phyloP scores from a whole-genome alignment of 1,140 invertebrate species.

The Maniola jurtina region DNA sequence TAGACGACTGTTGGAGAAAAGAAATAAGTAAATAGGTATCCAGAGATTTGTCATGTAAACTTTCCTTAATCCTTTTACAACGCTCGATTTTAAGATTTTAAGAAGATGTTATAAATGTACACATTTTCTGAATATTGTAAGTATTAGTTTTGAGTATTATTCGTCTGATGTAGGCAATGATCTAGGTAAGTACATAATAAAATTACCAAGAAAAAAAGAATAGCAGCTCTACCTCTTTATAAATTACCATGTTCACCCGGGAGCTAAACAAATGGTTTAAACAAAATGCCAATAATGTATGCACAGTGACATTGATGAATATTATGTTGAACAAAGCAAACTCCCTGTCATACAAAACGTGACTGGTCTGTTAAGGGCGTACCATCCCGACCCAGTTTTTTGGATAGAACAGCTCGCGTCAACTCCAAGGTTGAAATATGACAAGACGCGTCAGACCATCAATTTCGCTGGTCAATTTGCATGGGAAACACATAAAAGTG shows the following conservation, averaged over 20 bases:
- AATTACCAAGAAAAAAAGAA: too few relatives aligned
- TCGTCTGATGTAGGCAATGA: slow-evolving; percentile 24
- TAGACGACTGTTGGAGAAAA: too few relatives aligned
- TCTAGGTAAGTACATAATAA: slow-evolving; percentile 6
- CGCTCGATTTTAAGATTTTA: too few relatives aligned
- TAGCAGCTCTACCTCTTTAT: too few relatives aligned
- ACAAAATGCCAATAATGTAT: not conserved
- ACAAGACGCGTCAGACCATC: slow-evolving; percentile 38
- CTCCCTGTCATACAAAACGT: slow-evolving; percentile 1
- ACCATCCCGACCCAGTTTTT: slow-evolving; percentile 14
- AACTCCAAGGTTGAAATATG: slow-evolving; percentile 40
- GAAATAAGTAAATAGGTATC: too few relatives aligned
- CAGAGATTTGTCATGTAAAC: too few relatives aligned
- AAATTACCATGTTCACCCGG: too few relatives aligned
- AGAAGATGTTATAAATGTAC: too few relatives aligned
- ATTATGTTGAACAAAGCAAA: slow-evolving; percentile 1
- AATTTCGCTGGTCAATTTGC: slow-evolving; percentile 48
- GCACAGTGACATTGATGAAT: not conserved
- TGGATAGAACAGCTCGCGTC: slow-evolving; percentile 22
- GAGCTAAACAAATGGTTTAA: slow-evolving; percentile 7
- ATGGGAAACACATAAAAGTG: slow-evolving; percentile 51
- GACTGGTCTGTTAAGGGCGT: slow-evolving; percentile 5
- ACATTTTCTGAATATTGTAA: too few relatives aligned
- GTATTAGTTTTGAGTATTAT: too few relatives aligned
- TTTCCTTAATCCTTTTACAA: too few relatives aligned